A percentile compares a stretch with the other conserved stretches of the same genome.
phyloP scores from a whole-genome alignment of 1,140 invertebrate genomes.

The Reticulitermes speratus region DNA sequence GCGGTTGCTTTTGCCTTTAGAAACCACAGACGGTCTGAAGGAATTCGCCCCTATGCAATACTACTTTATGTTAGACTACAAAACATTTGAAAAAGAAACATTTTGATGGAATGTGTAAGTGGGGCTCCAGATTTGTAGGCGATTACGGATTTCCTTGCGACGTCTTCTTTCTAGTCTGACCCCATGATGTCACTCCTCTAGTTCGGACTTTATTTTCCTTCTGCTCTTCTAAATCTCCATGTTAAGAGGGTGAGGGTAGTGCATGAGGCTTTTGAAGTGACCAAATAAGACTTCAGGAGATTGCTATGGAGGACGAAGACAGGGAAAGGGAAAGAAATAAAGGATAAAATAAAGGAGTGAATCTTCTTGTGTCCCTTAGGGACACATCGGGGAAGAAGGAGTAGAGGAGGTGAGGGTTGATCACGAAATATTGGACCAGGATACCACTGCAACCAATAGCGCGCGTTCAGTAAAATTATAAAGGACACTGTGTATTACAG shows the following conservation, averaged over 20 bases:
- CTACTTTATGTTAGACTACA: not conserved
- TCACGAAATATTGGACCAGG: not conserved
- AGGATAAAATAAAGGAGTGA: not conserved
- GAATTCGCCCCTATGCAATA: too few relatives aligned
- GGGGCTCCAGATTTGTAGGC: not conserved
- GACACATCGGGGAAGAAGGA: too few relatives aligned
- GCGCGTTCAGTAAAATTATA: too few relatives aligned
- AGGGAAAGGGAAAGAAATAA: not conserved
- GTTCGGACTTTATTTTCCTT: not conserved
- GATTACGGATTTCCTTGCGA: too few relatives aligned
- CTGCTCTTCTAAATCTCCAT: not conserved
- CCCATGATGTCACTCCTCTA: not conserved
- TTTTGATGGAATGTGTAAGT: not conserved
- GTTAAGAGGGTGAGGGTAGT: too few relatives aligned
- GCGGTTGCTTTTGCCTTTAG: too few relatives aligned
- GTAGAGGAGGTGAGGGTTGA: not conserved
- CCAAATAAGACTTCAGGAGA: constrained; percentile 9
- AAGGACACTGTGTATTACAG: too few relatives aligned
- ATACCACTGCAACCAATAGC: not conserved
- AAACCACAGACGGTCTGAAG: too few relatives aligned
- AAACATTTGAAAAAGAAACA: not conserved
- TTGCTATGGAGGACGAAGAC: not conserved
- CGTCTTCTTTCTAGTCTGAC: not conserved
- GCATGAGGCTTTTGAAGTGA: not conserved
- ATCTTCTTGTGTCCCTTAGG: not conserved